Evolutionary conservation across 1,140 invertebrate genomes (phyloP).

Genomic region (Augochlora pura): DNA sequence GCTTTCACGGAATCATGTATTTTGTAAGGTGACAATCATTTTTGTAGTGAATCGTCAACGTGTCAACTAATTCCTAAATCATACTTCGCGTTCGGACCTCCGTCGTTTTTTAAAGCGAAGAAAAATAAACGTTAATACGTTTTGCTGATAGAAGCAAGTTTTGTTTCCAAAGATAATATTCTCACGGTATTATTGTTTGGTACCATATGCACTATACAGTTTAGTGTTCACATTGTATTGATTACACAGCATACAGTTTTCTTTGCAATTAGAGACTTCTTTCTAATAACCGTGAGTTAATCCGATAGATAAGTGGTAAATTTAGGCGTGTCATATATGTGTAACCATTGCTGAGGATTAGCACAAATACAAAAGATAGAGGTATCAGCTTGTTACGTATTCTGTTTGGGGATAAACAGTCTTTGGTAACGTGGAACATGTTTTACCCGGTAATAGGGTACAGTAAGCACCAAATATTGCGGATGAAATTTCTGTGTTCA

Average conservation of each 20-base stretch:
- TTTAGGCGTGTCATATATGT: conserved; percentile 8
- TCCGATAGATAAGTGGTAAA: conserved; percentile 18
- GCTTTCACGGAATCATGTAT: conserved; percentile 22
- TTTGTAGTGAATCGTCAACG: conserved; percentile 17
- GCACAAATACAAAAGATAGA: conserved; percentile 16
- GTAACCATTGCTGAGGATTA: conserved; percentile 18
- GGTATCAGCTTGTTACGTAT: conserved; percentile 24
- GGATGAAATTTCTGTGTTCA: conserved; percentile 54
- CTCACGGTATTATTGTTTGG: conserved; percentile 37
- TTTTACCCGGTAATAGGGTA: conserved; percentile 47
- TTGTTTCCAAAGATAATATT: conserved; percentile 48
- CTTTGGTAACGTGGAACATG: conserved; percentile 12
- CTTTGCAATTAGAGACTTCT: conserved; percentile 2
- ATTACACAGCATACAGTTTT: neutral
- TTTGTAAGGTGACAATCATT: conserved; percentile 45
- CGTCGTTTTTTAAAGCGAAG: neutral
- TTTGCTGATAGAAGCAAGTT: neutral
- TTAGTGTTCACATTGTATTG: conserved; percentile 16
- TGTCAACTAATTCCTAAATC: neutral
- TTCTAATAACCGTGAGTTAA: conserved; percentile 25
- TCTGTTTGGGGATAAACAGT: conserved; percentile 16
- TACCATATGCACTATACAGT: conserved; percentile 6
- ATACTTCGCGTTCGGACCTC: neutral
- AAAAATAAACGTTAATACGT: neutral
- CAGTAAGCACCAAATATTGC: conserved; percentile 51